Base-by-base conservation (phyloP, 2,113 vertebrate genomes). In the Brachyistius frenatus region DNA sequence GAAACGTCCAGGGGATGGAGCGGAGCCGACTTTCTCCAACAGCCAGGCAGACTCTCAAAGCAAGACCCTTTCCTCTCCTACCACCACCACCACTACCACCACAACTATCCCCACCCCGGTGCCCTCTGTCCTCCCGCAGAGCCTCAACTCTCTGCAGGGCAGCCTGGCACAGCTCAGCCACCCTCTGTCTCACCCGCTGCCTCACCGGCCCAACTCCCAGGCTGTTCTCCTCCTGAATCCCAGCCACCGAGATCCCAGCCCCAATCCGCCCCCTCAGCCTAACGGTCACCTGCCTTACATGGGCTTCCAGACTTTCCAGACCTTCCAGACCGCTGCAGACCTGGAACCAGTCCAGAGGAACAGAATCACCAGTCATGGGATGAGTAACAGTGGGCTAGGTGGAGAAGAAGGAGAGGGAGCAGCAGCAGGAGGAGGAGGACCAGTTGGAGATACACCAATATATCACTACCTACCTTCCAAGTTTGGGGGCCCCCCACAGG, bases 401-500 rank as follows among this genome's bases (percentile, higher is more conserved):
- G 88, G 70, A 52, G 88, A 67, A 56, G 89, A 87, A 9, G 69
- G 66, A 66, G 91, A 78, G 8, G 88, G 61, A 58, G 73, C 46
- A 13, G 60, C 39, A 58, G 70, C 3, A 14, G 69, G 30, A 72
- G 76, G 58, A 72, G 69, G 75, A 37, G 77, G 76, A 76, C 39
- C 44, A 49, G 54, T 39, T 35, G 83, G 60, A 66, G 86, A 89
- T 44, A 65, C 83, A 55, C 61, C 78, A 2, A 49, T 61, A 37
- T 80, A 88, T 68, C 88, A 86, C 16, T 76, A 87, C 37, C 57
- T 68, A 23, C 62, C 87, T 11, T n/a, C 93, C 78, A 47, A 73
- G 94, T 76, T 95, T 91, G 64, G 94, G 91, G 95, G 93, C 2
- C 94, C 96, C 0, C 94, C 93, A 13, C 95, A 94, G 0, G 97